Evolutionary conservation across 2,113 vertebrate species (phyloP), one percentile per base, ranked within the genome.

Genomic region (Pandion haliaetus): DNA sequence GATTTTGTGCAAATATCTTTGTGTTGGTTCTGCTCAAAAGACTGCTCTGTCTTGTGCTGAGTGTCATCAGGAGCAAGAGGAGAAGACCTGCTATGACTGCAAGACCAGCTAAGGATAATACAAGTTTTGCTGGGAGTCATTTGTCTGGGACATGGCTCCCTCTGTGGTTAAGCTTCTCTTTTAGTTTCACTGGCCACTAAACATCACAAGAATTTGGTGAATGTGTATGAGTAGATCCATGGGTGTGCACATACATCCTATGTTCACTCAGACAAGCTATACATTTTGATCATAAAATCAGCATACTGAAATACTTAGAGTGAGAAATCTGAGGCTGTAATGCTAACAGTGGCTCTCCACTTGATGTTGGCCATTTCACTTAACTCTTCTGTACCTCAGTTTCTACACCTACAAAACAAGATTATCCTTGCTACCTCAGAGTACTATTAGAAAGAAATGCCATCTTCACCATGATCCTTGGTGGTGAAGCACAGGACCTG

Each of bases 1-100:
- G 72, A 93, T 95, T 95, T 90, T 95, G 91, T 95, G 86, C 77
- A 90, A 89, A 92, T 82, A 34, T 91, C 62, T 94, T 95, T 90
- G 70, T 87, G 54, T 49, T 80, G 23, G 5, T 82, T 88, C 76
- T 88, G 45, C 90, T 96, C 79, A 29, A 38, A 93, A 93, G 89
- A 80, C 82, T 58, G 21, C 95, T 95, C 83, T 95, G 70, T 88
- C 91, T 95, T 42, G 65, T 20, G 34, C 82, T 86, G 86, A 94
- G 69, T 80, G 42, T 83, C 91, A 90, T 87, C 90, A 93, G 90
- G 88, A 89, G 88, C 82, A 89, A 95, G 67, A 66, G 61, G 54
- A 76, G 65, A 65, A 90, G 73, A 86, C 44, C 9, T 29, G 32
- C 78, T 86, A 59, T 18, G 58, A 44, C n/a, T 81, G 71, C 28